Evolutionary conservation across 1,140 invertebrate species (phyloP).

Genomic region (Delia radicum): DNA sequence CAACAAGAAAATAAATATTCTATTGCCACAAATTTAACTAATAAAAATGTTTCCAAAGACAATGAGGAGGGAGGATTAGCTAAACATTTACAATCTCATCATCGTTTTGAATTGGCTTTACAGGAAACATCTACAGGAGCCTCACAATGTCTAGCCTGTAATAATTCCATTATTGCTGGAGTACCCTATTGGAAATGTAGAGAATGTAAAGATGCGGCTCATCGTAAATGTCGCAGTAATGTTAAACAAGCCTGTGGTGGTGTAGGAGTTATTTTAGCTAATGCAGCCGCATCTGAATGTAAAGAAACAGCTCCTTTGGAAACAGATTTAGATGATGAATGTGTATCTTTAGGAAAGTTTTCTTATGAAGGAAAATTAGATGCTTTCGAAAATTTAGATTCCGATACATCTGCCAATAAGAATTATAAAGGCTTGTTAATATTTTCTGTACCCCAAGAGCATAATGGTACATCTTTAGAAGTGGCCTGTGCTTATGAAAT

Average conservation of each 20-base stretch:
- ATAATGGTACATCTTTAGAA: constrained; percentile 32
- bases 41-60: not conserved
- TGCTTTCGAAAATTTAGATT: not conserved
- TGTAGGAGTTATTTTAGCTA: not conserved
- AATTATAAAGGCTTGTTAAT: constrained; percentile 39
- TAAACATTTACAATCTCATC: constrained; percentile 28
- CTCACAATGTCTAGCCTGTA: constrained; percentile 37
- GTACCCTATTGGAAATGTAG: constrained; percentile 50
- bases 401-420: constrained; percentile 2
- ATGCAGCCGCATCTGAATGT: not conserved
- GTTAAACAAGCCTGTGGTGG: constrained; percentile 37
- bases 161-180: constrained; percentile 37
- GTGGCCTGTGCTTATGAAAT: constrained; percentile 50
- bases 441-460: constrained; percentile 27
- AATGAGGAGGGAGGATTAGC: not conserved
- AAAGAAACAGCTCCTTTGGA: constrained; percentile 17
- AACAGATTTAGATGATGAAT: constrained; percentile 23
- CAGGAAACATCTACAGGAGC: constrained; percentile 35
- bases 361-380: constrained; percentile 32
- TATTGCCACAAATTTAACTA: not conserved
- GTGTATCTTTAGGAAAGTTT: constrained; percentile 31
- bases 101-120: constrained; percentile 49
- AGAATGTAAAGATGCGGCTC: constrained; percentile 44
- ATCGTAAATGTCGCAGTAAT: constrained; percentile 45
- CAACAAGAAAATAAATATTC: not conserved